Percentiles rank a stretch among this genome's conserved stretches.
Evolutionary conservation across 2,113 vertebrate species (phyloP).

Genomic region (Callopanchax toddi): DNA sequence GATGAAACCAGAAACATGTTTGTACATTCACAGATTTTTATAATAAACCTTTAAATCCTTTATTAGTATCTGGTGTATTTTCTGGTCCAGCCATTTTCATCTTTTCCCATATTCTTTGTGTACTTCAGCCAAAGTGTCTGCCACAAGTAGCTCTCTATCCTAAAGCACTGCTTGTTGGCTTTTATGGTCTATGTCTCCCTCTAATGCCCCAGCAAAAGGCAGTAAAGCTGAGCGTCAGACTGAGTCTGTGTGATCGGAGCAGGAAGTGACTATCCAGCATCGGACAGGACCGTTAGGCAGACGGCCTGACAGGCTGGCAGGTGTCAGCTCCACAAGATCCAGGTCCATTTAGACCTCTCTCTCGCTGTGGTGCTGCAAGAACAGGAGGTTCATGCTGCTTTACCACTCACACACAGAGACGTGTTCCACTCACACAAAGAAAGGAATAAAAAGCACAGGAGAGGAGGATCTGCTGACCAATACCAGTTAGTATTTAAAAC

Average conservation of each 20-base stretch:
- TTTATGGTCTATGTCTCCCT: conserved; percentile 44
- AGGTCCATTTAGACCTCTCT: conserved; percentile 46
- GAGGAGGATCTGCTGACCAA: neutral
- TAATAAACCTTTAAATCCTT: too few species aligned
- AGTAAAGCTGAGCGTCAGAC: conserved; percentile 43
- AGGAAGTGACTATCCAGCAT: conserved; percentile 35
- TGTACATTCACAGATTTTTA: too few species aligned
- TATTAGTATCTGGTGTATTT: too few species aligned
- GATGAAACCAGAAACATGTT: too few species aligned
- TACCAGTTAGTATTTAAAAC: too few species aligned
- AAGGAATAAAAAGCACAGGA: neutral
- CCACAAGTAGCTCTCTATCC: neutral
- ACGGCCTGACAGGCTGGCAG: conserved; percentile 64
- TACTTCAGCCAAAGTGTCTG: too few species aligned
- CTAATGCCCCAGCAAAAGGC: conserved; percentile 15
- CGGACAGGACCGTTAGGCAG: conserved; percentile 49
- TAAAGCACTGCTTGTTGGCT: neutral
- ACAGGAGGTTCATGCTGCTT: conserved; percentile 63
- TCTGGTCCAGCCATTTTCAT: too few species aligned
- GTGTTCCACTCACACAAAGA: neutral
- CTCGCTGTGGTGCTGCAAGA: conserved; percentile 35
- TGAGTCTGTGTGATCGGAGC: conserved; percentile 47
- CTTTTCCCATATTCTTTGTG: too few species aligned
- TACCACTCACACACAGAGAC: conserved; percentile 12
- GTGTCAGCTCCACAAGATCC: conserved; percentile 53